Evolutionary conservation across 64 coral and sea anemone species (phyloP).

Genomic region (Pachyseris speciosa): DNA sequence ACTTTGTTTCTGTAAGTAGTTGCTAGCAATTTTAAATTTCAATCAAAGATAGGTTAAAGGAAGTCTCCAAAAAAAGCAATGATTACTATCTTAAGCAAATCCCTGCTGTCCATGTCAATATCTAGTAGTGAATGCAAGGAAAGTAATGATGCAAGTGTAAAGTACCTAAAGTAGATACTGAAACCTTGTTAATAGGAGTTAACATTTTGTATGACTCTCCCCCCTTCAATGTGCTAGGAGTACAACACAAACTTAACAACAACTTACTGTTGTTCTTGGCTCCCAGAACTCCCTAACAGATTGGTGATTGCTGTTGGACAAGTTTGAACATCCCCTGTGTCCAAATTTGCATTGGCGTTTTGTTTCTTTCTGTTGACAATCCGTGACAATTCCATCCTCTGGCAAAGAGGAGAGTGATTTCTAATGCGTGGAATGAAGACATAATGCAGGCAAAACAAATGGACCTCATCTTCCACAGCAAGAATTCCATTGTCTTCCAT

Average conservation of each 20-base stretch:
- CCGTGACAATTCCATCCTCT: conserved; percentile 8
- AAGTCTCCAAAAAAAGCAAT: too few species aligned
- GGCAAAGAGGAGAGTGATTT: neutral
- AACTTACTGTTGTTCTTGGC: neutral
- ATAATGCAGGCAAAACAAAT: conserved; percentile 13
- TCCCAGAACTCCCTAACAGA: conserved; percentile 13
- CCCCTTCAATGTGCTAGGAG: neutral
- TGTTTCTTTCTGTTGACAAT: conserved; percentile 21
- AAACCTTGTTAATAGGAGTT: neutral
- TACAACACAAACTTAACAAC: neutral
- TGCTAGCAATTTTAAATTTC: too few species aligned
- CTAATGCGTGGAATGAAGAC: conserved; percentile 31
- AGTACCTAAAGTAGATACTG: too few species aligned
- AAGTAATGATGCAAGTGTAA: too few species aligned
- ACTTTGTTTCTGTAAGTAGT: too few species aligned
- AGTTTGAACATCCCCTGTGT: conserved; percentile 1
- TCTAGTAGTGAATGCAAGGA: too few species aligned
- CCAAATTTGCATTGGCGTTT: conserved; percentile 18
- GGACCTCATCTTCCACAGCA: conserved; percentile 7
- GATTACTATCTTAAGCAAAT: too few species aligned
- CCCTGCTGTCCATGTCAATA: too few species aligned
- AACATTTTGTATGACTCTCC: neutral
- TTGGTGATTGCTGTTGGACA: conserved; percentile 2
- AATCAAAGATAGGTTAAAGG: too few species aligned
- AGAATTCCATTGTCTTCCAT: conserved; percentile 18